Conservation (phyloP, 2,888 invertebrate genomes). For the Scaptomyza caliginosa region DNA sequence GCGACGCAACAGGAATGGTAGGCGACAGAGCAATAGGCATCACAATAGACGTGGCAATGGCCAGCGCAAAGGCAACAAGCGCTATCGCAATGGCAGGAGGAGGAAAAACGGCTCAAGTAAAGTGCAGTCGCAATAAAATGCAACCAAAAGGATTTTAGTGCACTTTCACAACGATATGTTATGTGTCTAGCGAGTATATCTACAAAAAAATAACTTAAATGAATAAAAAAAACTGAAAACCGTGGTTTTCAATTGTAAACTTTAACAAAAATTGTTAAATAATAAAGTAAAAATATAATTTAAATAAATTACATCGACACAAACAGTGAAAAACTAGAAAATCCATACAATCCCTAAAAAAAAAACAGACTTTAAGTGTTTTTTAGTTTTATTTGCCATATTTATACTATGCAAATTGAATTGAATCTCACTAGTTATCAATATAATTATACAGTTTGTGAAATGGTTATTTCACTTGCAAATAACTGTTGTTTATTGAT, state of each 20-base stretch:
- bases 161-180: neutral
- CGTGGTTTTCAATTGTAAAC: no score
- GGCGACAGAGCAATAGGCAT: constrained; percentile 1
- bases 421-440: neutral
- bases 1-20: constrained; percentile 16
- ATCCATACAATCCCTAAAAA: no score
- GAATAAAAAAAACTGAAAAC: constrained; percentile 4
- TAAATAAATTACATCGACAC: no score
- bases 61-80: constrained; percentile 7
- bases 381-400: neutral
- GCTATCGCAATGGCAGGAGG: neutral
- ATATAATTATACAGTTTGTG: neutral
- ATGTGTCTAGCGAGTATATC: neutral
- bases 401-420: neutral
- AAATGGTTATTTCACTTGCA: neutral
- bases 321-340: no score
- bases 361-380: no score
- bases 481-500: neutral
- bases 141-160: neutral
- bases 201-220: constrained; percentile 1
- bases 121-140: neutral
- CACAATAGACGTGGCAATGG: constrained; percentile 10
- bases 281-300: no score
- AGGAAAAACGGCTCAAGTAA: neutral
- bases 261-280: neutral